Evolutionary conservation across 2,797 vertebrate genomes (phyloP), one percentile per base, ranked within the genome.

Genomic region (Zalophus californianus): DNA sequence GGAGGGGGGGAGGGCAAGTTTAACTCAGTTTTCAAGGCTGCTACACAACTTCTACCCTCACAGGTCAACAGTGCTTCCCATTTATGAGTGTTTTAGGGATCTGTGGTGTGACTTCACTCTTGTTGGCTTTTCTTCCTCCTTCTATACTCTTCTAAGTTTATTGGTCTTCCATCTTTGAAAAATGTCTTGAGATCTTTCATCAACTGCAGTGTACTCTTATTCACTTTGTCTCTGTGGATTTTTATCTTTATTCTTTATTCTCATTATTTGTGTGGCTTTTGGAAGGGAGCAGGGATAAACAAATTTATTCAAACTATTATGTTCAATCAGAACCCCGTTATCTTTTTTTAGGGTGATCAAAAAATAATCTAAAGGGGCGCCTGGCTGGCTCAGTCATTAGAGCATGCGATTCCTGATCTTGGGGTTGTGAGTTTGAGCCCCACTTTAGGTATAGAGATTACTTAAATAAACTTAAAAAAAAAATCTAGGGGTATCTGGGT

Each of bases 231-330:
- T 73, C 66, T 78, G 44, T 16, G 38, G 25, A 58, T 82, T 80
- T 82, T 50, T 38, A 38, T 48, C 29, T 70, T 41, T 62, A 90
- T 80, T 75, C 56, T n/a, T 92, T 79, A 79, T 27, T 79, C 20
- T 86, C 54, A 79, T 77, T 23, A 83, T 66, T 56, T 92, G 14
- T 80, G n/a, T 66, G 73, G 73, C 56, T 93, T 92, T 86, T 90
- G 80, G 50, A 96, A 95, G n/a, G 78, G 25, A 84, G 32, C 80
- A 85, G 48, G 38, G 21, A 84, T 50, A 79, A 87, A 87, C 16
- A 83, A 84, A 77, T 94, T 84, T 73, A 27, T 85, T 75, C 82
- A 90, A 80, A 66, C 73, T 50, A 32, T 64, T 79, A 32, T 20
- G 44, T 79, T 89, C 32, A 32, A 18, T 41, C 78, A 84, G 73